Percentiles rank a stretch among this genome's conserved stretches.
phyloP scores from a whole-genome alignment of 2,888 invertebrate genomes.

The Amblyjoppa fuscipennis region DNA sequence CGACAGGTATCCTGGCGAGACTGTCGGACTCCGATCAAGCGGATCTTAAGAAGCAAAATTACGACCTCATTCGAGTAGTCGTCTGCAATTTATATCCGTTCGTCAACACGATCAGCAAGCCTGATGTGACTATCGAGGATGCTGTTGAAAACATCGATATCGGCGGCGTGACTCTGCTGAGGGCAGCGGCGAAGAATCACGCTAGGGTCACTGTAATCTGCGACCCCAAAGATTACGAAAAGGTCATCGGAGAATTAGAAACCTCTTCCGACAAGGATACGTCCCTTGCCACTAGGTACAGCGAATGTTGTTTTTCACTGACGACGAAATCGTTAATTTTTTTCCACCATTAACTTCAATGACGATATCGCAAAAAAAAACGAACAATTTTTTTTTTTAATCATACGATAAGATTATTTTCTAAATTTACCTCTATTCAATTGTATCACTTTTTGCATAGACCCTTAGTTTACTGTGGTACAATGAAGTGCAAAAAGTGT shows the following conservation, averaged over 20 bases:
- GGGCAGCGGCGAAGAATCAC: slow-evolving; percentile 99
- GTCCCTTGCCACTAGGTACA: slow-evolving; percentile 89
- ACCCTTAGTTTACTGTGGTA: background rate
- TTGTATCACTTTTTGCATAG: background rate
- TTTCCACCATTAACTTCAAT: background rate
- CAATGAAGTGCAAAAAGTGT: background rate
- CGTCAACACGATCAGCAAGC: slow-evolving; percentile 93
- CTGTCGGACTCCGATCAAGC: slow-evolving; percentile 91
- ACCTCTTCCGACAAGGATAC: slow-evolving; percentile 89
- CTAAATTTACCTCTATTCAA: background rate
- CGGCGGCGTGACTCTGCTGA: slow-evolving; percentile 96
- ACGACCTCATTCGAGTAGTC: slow-evolving; percentile 93
- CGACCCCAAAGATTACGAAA: slow-evolving; percentile 95
- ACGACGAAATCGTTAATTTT: background rate
- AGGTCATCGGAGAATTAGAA: slow-evolving; percentile 91
- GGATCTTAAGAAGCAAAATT: slow-evolving; percentile 93
- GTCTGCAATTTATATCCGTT: slow-evolving; percentile 99
- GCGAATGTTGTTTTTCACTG: background rate
- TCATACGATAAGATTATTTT: slow-evolving; percentile 18
- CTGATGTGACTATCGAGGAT: slow-evolving; percentile 92
- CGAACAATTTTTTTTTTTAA: background rate
- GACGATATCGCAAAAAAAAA: slow-evolving; percentile 1
- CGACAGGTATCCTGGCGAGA: slow-evolving; percentile 88
- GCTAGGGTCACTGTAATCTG: slow-evolving; percentile 97
- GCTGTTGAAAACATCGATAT: slow-evolving; percentile 99